Evolutionary conservation across 2,797 vertebrate species (phyloP).

Genomic region (Anisognathus igniventris): DNA sequence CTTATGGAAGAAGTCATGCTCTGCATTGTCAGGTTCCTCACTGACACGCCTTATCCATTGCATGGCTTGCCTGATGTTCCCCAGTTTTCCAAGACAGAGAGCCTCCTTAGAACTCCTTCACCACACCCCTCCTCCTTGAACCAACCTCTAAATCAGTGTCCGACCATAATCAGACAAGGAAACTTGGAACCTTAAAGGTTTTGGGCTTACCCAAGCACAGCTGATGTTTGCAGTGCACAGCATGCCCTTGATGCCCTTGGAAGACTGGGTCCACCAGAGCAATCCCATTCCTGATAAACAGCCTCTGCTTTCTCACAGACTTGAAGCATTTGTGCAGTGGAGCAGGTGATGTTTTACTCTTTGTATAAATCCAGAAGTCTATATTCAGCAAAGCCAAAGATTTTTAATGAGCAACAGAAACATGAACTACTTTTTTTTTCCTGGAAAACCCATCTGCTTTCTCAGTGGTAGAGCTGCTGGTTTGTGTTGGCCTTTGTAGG

Average conservation of each 20-base stretch:
- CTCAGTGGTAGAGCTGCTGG: neutral
- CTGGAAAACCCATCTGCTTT: neutral
- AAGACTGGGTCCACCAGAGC: neutral
- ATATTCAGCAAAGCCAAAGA: neutral
- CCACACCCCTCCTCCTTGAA: neutral
- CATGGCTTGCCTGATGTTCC: neutral
- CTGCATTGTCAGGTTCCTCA: neutral
- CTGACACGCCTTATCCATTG: neutral
- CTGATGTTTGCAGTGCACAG: neutral
- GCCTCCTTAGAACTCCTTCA: neutral
- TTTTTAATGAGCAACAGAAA: neutral
- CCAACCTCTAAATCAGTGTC: neutral
- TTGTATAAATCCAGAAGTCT: neutral
- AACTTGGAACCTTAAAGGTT: neutral
- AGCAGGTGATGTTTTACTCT: neutral
- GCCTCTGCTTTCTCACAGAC: neutral
- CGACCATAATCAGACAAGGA: neutral
- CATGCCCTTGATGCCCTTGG: neutral
- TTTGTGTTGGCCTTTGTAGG: neutral
- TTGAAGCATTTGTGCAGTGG: neutral
- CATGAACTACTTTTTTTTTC: accelerated
- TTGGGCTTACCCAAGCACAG: neutral
- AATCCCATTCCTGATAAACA: neutral
- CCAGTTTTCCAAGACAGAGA: neutral
- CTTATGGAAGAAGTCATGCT: neutral